Evolutionary conservation across 37 sponge, comb jelly and placozoan genomes (phyloP).

Genomic region (Lycopodina hypogea): DNA sequence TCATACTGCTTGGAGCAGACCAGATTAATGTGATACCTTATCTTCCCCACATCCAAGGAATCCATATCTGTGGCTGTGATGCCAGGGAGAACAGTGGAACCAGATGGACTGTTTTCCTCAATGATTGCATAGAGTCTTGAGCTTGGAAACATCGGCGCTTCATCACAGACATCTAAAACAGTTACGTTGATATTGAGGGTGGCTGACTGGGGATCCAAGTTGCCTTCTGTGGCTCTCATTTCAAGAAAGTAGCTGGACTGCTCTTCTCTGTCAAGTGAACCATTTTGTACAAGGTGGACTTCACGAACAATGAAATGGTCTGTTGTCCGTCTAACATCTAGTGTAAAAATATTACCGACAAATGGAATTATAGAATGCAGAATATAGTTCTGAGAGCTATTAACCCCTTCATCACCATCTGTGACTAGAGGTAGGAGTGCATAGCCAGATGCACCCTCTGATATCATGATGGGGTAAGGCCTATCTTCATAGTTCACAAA

Average conservation of each 20-base stretch:
- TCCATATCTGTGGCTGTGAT: slow-evolving; percentile 40
- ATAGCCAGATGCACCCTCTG: neutral
- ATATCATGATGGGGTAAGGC: neutral
- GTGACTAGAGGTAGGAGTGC: neutral
- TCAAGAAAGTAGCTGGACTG: slow-evolving; percentile 40
- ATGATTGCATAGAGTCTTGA: neutral
- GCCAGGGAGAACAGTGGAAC: slow-evolving; percentile 5
- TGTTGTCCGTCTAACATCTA: neutral
- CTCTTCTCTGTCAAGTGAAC: slow-evolving; percentile 53
- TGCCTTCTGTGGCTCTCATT: slow-evolving; percentile 8
- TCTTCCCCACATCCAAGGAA: neutral
- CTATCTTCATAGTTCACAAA: slow-evolving; percentile 9
- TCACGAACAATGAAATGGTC: slow-evolving; percentile 8
- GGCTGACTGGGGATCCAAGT: slow-evolving; percentile 1
- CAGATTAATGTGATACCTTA: neutral
- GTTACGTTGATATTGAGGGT: slow-evolving; percentile 18
- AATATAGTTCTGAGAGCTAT: slow-evolving; percentile 10
- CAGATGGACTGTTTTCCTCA: slow-evolving; percentile 11
- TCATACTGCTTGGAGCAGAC: neutral
- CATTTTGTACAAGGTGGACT: slow-evolving; percentile 9
- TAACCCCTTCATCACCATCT: slow-evolving; percentile 46
- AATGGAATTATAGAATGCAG: neutral
- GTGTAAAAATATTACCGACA: neutral
- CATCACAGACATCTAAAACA: slow-evolving; percentile 74
- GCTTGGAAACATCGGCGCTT: slow-evolving; percentile 37